Conservation (phyloP, 1,140 invertebrate species). For the Drosophila melanica region DNA sequence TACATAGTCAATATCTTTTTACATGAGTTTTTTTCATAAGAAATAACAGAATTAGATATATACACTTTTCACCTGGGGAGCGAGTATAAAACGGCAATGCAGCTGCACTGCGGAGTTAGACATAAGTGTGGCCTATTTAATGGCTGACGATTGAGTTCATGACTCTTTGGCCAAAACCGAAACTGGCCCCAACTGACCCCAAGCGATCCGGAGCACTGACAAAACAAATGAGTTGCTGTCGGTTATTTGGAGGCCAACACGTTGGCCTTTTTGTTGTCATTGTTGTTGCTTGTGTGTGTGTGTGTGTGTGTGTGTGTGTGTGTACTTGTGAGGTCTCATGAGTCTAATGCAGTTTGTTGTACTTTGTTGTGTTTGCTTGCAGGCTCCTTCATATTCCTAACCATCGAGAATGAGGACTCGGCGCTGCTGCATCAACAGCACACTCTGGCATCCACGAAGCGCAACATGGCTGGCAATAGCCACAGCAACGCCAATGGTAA, state of each 20-base stretch:
- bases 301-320: conserved; percentile 1
- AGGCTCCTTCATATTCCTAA: conserved; percentile 96
- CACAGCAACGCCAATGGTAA: conserved; percentile 38
- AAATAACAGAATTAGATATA: too few species aligned
- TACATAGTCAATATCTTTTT: too few species aligned
- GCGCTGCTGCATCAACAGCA: conserved; percentile 88
- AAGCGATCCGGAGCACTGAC: conserved; percentile 14
- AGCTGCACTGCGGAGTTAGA: conserved; percentile 8
- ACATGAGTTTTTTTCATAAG: too few species aligned
- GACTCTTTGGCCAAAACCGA: conserved; percentile 15
- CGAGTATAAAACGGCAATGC: background rate
- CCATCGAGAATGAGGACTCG: conserved; percentile 92
- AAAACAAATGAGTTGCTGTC: conserved; percentile 40
- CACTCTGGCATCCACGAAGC: conserved; percentile 87
- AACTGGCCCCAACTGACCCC: conserved; percentile 19
- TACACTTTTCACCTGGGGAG: too few species aligned
- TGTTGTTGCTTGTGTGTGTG: conserved; percentile 3
- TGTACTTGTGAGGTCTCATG: background rate
- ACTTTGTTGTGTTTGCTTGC: conserved; percentile 38
- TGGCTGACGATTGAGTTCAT: conserved; percentile 19
- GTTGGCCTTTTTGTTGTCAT: background rate
- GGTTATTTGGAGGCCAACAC: conserved; percentile 12
- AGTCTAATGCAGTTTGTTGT: conserved; percentile 26
- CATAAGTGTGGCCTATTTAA: conserved; percentile 12
- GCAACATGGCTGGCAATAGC: conserved; percentile 78